These are phyloP conservation scores for Ascidia mentula DNA, from an alignment of 23 tunicate genomes.

Conservation along the genomic window DNA sequence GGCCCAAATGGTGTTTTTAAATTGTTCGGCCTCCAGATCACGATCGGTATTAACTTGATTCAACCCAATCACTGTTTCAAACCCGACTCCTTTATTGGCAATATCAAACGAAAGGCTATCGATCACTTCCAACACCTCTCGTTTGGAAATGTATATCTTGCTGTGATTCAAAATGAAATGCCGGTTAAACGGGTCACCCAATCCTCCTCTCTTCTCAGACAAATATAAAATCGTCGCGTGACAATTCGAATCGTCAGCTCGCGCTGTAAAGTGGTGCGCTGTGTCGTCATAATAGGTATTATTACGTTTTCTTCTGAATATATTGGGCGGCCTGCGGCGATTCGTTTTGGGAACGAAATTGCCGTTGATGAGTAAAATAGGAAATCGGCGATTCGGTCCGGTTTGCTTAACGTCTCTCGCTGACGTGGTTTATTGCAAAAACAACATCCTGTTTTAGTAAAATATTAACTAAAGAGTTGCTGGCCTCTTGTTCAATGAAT, in stretches of 20 bases:
- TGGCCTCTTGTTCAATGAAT: too few species aligned
- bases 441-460: too few species aligned
- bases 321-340: conserved; percentile 10
- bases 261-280: conserved; percentile 1
- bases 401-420: neutral
- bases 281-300: neutral
- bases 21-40: too few species aligned
- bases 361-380: neutral
- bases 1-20: too few species aligned
- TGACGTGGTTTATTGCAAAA: neutral
- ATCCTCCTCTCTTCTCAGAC: neutral
- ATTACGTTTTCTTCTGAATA: conserved; percentile 3
- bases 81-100: too few species aligned
- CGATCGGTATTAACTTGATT: too few species aligned
- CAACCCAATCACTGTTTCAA: too few species aligned
- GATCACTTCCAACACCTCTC: too few species aligned
- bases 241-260: conserved; percentile 2
- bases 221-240: conserved; percentile 1
- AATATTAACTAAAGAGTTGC: too few species aligned
- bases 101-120: too few species aligned
- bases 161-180: neutral
- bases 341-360: conserved; percentile 3
- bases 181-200: neutral
- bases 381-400: neutral
- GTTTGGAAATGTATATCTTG: too few species aligned